Base-by-base conservation (phyloP, 1,140 invertebrate species). In the Lineus longissimus region DNA sequence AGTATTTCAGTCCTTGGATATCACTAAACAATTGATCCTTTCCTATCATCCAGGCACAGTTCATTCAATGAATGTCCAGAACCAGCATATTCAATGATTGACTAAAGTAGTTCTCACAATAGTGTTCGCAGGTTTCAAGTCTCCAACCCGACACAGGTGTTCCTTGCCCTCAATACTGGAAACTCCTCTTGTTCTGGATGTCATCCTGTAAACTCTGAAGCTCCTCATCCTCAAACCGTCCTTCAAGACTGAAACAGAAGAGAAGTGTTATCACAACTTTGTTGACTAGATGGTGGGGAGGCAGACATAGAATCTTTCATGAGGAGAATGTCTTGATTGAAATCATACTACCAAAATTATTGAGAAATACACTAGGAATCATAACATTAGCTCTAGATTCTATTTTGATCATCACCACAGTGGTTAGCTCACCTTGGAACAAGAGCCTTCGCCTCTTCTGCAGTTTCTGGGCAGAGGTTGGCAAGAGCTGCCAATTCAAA, bases 401-500 rank as follows among this genome's bases (percentile, higher is more conserved):
- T n/a, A n/a, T n/a, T n/a, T n/a, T n/a, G n/a, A n/a, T n/a, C n/a
- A n/a, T n/a, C n/a, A n/a, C 33, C 15, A 36, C 15, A 4, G n/a
- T n/a, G 56, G 19, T 55, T 55, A 55, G 13, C 25, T 61, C 76
- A 86, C 78, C 93, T 96, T 55, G 95, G 95, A 77, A 98, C 97
- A 2, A 98, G 82, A 36, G 95, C 91, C 84, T 98, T 98, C 0
- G 95, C 95, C 85, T 99, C 96, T 78, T 98, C 96, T 0, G 95
- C 90, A 23, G 92, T 95, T 85, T 99, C 95, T 0, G 97, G 97
- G 80, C 95, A 98, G 1, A 99, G 82, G 84, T 99, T 99, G 1
- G 95, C 95, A 60, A 99, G 84, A 25, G 95, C 93, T 1, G 97
- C 96, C 23, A 99, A 84, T 81, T 99, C 97, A 84, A 98, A 99